These are phyloP conservation scores for Lutjanus campechanus DNA, from an alignment of 2,797 vertebrate genomes.

Conservation along the genomic window DNA sequence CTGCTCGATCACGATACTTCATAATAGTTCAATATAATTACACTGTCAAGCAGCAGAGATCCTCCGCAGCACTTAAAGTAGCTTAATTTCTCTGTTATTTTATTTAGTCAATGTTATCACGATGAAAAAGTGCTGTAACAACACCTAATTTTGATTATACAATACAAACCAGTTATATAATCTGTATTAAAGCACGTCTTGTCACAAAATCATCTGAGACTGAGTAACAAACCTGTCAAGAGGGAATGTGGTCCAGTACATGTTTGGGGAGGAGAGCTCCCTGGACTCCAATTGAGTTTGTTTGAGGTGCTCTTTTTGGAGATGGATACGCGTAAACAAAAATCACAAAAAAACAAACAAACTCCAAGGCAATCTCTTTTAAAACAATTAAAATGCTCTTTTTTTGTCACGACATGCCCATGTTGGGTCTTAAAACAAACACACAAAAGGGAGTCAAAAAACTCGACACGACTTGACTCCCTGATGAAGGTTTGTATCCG, in stretches of 20 bases:
- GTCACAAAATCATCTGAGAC: conserved; percentile 4
- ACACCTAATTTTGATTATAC: not conserved
- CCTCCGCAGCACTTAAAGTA: conserved; percentile 5
- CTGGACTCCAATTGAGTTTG: too few relatives aligned
- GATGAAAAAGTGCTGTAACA: not conserved
- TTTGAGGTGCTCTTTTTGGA: too few relatives aligned
- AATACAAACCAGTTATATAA: not conserved
- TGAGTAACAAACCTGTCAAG: not conserved
- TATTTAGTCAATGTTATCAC: not conserved
- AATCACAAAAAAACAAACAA: too few relatives aligned
- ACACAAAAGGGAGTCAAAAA: too few relatives aligned
- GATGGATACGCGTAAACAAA: too few relatives aligned
- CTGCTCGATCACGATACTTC: conserved; percentile 36
- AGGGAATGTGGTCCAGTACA: not conserved
- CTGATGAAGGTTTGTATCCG: not conserved
- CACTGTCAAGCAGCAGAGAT: conserved; percentile 17
- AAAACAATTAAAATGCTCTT: too few relatives aligned
- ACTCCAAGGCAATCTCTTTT: too few relatives aligned
- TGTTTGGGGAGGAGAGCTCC: too few relatives aligned
- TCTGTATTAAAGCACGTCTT: not conserved
- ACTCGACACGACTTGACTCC: too few relatives aligned
- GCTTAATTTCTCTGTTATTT: conserved; percentile 3
- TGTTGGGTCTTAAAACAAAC: too few relatives aligned
- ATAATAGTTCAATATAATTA: conserved; percentile 42
- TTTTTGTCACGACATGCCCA: too few relatives aligned